phyloP scores from a whole-genome alignment of 2,888 invertebrate species.

The Parnassius mnemosyne region DNA sequence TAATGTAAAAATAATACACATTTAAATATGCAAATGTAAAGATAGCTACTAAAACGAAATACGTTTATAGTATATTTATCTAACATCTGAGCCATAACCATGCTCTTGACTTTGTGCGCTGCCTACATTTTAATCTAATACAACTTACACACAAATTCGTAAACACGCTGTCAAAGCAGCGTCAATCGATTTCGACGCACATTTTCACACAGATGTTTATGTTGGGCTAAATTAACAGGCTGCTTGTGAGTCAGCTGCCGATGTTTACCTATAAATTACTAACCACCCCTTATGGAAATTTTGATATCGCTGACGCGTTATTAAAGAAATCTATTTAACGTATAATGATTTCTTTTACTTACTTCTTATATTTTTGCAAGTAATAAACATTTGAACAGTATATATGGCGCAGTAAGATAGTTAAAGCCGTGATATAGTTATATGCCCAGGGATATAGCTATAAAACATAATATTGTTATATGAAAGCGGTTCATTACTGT shows the following conservation, averaged over 20 bases:
- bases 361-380: too few relatives aligned
- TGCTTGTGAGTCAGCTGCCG: constrained; percentile 49
- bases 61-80: constrained; percentile 20
- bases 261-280: constrained; percentile 39
- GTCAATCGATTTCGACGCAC: constrained; percentile 49
- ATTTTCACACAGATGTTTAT: constrained; percentile 50
- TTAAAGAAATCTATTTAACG: too few relatives aligned
- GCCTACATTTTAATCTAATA: constrained; percentile 40
- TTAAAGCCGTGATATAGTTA: too few relatives aligned
- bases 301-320: constrained; percentile 27
- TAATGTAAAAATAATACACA: too few relatives aligned
- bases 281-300: constrained; percentile 37
- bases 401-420: too few relatives aligned
- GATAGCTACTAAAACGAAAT: not conserved
- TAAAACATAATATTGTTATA: too few relatives aligned
- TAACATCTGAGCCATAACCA: constrained; percentile 21
- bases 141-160: constrained; percentile 39
- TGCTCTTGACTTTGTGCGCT: constrained; percentile 34
- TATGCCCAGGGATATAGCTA: too few relatives aligned
- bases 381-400: too few relatives aligned
- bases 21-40: too few relatives aligned
- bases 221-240: constrained; percentile 41
- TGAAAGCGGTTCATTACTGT: too few relatives aligned
- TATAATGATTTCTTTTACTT: too few relatives aligned
- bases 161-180: constrained; percentile 59